Evolutionary conservation across 2,888 invertebrate genomes (phyloP).

Genomic region (Hololepta plana): DNA sequence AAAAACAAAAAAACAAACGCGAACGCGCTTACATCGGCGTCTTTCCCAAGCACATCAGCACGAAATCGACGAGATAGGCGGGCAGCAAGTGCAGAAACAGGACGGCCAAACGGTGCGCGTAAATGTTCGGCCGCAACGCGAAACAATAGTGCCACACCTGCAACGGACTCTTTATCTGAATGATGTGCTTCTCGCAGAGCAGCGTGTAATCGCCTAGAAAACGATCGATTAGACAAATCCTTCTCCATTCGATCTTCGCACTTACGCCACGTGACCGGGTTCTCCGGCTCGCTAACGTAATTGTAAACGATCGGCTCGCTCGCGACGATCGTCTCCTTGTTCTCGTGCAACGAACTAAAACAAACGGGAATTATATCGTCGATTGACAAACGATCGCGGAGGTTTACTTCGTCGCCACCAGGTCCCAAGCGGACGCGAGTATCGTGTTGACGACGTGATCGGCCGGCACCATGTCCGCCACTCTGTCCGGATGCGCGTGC

Average conservation of each 20-base stretch:
- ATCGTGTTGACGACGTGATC: conserved; percentile 59
- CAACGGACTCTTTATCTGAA: conserved; percentile 33
- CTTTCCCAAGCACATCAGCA: conserved; percentile 37
- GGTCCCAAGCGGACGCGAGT: conserved; percentile 51
- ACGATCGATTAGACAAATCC: conserved; percentile 32
- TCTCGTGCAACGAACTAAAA: too few relatives aligned
- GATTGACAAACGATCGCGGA: too few relatives aligned
- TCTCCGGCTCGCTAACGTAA: conserved; percentile 36
- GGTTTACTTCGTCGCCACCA: too few relatives aligned
- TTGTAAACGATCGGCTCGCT: conserved; percentile 28
- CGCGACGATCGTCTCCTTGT: neutral
- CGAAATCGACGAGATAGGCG: conserved; percentile 38
- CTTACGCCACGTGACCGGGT: conserved; percentile 39
- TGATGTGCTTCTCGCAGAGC: conserved; percentile 26
- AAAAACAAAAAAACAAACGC: conserved; percentile 1
- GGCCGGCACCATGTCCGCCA: conserved; percentile 63
- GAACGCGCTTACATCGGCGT: conserved; percentile 38
- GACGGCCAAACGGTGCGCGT: conserved; percentile 35
- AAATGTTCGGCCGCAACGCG: conserved; percentile 37
- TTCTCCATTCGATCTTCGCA: conserved; percentile 31
- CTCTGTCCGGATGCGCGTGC: conserved; percentile 39
- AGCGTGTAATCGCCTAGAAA: conserved; percentile 27
- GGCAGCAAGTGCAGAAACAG: conserved; percentile 43
- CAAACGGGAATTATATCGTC: too few relatives aligned
- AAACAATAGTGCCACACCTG: conserved; percentile 48